Evolutionary conservation across 2,888 invertebrate genomes (phyloP), one percentile per base, ranked within the genome.

Genomic region (Trachelus stipa): DNA sequence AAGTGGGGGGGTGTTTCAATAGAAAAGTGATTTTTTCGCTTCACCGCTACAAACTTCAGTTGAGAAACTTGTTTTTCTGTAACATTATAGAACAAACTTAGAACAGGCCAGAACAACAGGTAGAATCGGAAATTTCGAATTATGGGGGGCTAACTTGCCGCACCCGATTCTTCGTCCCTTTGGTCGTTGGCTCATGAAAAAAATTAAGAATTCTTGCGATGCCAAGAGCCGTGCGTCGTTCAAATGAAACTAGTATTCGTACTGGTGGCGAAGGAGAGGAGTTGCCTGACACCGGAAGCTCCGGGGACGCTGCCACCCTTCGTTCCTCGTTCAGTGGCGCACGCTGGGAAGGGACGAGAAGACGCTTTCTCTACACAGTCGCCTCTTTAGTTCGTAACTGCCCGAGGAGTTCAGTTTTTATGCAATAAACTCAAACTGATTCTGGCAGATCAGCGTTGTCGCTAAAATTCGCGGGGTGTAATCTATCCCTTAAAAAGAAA

Each of bases 181-280:
- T 34, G 12, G 34, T 15, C 73, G 6, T 11, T 69, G 31, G 23
- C 56, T 23, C 9, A 0, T 12, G 12, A 12, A 11, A 71, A 0
- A 9, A 56, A 9, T 56, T 56, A 2, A 0, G 71, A 30, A 15
- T 71, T 12, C 31, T 12, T 23, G 30, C 68, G 6, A 33, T 76
- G 75, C 75, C 34, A 74, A 79, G 81, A 81, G 79, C 83, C 85
- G 87, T 87, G 84, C 81, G 79, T 81, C 83, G 82, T 79, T 74
- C 84, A 85, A 86, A 87, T 82, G 81, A 87, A 84, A 86, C 88
- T 85, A 87, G 87, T 87, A 86, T 85, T 82, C 81, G 68, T 37
- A 9, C 40, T 2, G 40, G 31, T 11, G 11, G 31, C 33, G 15
- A 12, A 71, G 31, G 12, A 71, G 71, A 31, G 11, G 71, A 15